phyloP scores from a whole-genome alignment of 2,888 invertebrate genomes.

The Platycnemis pennipes region DNA sequence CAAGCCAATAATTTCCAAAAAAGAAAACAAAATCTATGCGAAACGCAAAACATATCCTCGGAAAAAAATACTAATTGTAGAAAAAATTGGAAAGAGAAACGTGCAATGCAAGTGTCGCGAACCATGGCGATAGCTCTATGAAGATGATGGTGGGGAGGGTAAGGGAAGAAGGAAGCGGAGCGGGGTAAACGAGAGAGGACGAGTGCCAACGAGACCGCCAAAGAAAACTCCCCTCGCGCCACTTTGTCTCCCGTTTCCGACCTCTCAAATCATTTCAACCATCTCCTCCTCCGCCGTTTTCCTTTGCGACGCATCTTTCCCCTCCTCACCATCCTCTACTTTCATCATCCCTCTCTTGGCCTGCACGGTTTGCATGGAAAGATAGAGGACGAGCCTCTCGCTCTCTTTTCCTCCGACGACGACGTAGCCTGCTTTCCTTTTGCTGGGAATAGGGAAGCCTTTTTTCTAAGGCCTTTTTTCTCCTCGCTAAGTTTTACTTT shows the following conservation, averaged over 20 bases:
- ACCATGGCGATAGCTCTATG: no score
- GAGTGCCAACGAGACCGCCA: background rate
- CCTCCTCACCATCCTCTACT: background rate
- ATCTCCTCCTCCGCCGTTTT: background rate
- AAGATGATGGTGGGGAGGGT: background rate
- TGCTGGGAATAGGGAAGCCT: no score
- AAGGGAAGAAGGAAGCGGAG: background rate
- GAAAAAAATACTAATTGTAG: no score
- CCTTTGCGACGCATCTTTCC: background rate
- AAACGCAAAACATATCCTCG: no score
- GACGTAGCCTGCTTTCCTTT: background rate
- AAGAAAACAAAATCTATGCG: no score
- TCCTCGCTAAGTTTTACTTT: no score
- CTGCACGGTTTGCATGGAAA: background rate
- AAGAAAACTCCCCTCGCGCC: background rate
- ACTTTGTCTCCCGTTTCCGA: background rate
- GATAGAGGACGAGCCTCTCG: background rate
- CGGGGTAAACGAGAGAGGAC: no score
- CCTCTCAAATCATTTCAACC: background rate
- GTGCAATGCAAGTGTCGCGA: no score
- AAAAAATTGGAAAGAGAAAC: no score
- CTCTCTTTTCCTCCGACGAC: background rate
- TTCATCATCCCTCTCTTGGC: background rate
- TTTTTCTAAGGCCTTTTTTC: no score
- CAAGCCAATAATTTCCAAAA: no score